Evolutionary conservation across 2,888 invertebrate species (phyloP).

Genomic region (Hypena proboscidalis): DNA sequence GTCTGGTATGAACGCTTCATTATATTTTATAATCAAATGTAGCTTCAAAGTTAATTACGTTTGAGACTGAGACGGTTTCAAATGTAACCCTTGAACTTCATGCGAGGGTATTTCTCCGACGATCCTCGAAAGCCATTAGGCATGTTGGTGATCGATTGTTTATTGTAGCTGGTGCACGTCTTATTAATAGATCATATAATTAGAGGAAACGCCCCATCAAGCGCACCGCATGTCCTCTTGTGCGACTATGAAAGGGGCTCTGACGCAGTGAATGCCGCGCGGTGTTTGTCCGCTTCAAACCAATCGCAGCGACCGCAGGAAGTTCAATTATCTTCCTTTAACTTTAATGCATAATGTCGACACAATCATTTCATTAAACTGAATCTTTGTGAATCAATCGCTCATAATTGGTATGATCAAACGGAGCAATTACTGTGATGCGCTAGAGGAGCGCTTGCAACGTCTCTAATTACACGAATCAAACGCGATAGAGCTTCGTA

Average conservation of each 20-base stretch:
- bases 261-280: conserved; percentile 45
- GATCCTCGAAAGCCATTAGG: conserved; percentile 60
- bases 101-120: conserved; percentile 42
- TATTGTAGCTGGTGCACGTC: conserved; percentile 55
- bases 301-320: conserved; percentile 76
- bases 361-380: conserved; percentile 83
- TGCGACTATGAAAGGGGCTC: conserved; percentile 71
- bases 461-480: conserved; percentile 34
- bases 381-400: conserved; percentile 76
- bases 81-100: conserved; percentile 39
- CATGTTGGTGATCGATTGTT: conserved; percentile 70
- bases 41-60: not conserved
- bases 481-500: conserved; percentile 31
- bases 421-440: conserved; percentile 62
- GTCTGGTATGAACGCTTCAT: conserved; percentile 7
- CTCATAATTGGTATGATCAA: conserved; percentile 72
- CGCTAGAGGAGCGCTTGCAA: conserved; percentile 40
- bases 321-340: conserved; percentile 84
- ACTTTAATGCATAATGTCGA: conserved; percentile 79
- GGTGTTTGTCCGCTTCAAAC: conserved; percentile 61
- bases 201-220: conserved; percentile 82
- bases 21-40: not conserved
- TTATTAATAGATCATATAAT: conserved; percentile 83
- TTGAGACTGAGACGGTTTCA: conserved; percentile 8
- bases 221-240: conserved; percentile 60